Percentiles rank a stretch among this genome's conserved stretches.
Evolutionary conservation across 1,140 invertebrate genomes (phyloP).

Genomic region (Oncopodura yosiiana): DNA sequence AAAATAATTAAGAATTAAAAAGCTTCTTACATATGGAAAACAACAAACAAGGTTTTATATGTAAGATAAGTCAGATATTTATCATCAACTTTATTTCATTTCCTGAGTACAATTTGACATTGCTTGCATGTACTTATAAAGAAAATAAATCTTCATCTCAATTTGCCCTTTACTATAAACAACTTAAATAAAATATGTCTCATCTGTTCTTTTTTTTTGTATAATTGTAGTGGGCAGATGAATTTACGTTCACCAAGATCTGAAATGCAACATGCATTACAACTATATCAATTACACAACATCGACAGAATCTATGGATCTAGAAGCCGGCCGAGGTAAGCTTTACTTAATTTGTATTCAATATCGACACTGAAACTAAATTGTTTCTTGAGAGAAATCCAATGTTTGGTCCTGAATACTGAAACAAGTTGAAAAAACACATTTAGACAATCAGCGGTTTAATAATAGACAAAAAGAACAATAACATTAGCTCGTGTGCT

Average conservation of each 20-base stretch:
- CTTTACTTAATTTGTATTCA: background rate
- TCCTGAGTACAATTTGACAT: too few species aligned
- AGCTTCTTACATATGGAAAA: too few species aligned
- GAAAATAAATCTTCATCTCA: too few species aligned
- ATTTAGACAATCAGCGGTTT: too few species aligned
- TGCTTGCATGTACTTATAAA: too few species aligned
- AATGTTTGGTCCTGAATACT: background rate
- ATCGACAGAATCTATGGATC: constrained; percentile 15
- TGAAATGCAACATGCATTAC: constrained; percentile 10
- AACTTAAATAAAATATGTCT: too few species aligned
- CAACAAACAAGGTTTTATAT: too few species aligned
- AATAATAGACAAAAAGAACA: background rate
- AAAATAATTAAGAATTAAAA: too few species aligned
- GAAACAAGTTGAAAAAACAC: background rate
- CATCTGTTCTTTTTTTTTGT: too few species aligned
- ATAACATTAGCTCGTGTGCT: background rate
- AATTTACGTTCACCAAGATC: constrained; percentile 9
- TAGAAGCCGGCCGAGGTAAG: constrained; percentile 17
- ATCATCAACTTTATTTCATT: too few species aligned
- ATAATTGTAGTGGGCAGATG: constrained; percentile 20
- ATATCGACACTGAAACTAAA: background rate
- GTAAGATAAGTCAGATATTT: too few species aligned
- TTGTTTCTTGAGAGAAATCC: background rate
- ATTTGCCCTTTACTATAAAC: too few species aligned
- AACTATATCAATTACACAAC: constrained; percentile 10